phyloP scores from a whole-genome alignment of 2,113 vertebrate species.

The Sporophila hypoxantha region DNA sequence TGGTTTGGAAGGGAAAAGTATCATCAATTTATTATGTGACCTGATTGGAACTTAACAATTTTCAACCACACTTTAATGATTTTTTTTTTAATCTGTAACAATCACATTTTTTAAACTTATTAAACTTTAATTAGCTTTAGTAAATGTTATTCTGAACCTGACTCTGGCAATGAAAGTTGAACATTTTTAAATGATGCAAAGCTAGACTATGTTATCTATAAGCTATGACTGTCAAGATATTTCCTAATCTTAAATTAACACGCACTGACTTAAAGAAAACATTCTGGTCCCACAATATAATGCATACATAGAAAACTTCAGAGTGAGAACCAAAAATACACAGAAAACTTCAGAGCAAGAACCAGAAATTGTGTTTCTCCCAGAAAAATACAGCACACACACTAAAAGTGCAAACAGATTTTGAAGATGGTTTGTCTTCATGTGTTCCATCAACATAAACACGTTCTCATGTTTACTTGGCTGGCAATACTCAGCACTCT shows the following conservation, averaged over 20 bases:
- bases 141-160: conserved; percentile 70
- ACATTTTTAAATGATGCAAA: conserved; percentile 71
- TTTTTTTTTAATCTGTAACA: conserved; percentile 72
- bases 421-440: neutral
- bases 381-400: neutral
- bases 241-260: conserved; percentile 9
- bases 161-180: conserved; percentile 63
- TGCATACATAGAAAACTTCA: neutral
- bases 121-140: conserved; percentile 90
- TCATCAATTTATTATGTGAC: conserved; percentile 71
- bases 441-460: neutral
- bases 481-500: neutral
- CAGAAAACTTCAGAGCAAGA: neutral
- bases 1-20: conserved; percentile 52
- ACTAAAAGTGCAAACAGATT: neutral
- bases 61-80: conserved; percentile 76
- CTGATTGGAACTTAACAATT: conserved; percentile 67
- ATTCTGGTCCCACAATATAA: neutral
- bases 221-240: conserved; percentile 67
- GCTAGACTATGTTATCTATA: conserved; percentile 67
- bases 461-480: neutral
- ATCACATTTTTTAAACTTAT: conserved; percentile 86
- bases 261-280: neutral
- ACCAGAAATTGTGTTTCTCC: neutral
- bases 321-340: neutral